These are phyloP conservation scores for Zaprionus ornatus DNA, from an alignment of 1,140 invertebrate species.

Conservation along the genomic window DNA sequence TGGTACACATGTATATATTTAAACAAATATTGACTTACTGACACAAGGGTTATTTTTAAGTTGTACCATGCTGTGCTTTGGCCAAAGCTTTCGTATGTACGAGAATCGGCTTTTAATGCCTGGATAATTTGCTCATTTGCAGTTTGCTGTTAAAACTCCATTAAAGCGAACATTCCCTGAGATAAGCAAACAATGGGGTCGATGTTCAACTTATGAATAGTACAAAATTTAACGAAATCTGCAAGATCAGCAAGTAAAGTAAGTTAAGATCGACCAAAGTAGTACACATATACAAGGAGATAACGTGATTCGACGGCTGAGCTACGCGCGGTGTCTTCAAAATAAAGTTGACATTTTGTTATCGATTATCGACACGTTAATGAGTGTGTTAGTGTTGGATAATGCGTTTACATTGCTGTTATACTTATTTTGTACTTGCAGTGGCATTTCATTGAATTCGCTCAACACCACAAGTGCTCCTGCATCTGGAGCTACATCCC, in stretches of 20 bases:
- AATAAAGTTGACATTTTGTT: no score
- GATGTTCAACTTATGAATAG: neutral
- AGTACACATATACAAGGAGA: no score
- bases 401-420: neutral
- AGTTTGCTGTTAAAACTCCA: neutral
- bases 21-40: neutral
- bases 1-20: neutral
- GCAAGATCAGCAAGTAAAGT: neutral
- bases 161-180: neutral
- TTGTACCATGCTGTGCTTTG: constrained; percentile 6
- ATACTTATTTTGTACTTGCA: constrained; percentile 50
- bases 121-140: neutral
- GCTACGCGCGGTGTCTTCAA: no score
- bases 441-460: constrained; percentile 71
- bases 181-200: neutral
- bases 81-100: neutral
- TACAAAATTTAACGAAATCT: neutral
- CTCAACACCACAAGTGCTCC: constrained; percentile 41
- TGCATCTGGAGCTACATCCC: constrained; percentile 19
- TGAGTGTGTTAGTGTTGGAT: neutral
- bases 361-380: no score
- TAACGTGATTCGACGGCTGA: no score
- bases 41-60: neutral
- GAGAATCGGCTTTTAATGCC: neutral
- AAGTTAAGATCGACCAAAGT: no score